Evolutionary conservation across 92 coral and sea anemone species (phyloP), one percentile per base, ranked within the genome.

Genomic region (Phenganax marumi): DNA sequence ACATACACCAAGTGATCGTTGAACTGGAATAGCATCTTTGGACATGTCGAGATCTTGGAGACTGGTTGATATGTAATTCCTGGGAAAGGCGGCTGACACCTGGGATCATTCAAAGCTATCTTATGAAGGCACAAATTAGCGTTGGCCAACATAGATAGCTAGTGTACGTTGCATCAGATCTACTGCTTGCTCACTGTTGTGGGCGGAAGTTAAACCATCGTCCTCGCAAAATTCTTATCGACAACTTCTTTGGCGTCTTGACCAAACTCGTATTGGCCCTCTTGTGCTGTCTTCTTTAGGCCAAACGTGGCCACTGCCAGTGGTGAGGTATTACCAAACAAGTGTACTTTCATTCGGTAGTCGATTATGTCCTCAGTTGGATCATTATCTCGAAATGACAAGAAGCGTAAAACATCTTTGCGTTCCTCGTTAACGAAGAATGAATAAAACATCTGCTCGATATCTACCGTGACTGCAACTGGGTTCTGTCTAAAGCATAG

Each of bases 121-220:
- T 90, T 84, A 50, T 90, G 93, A 3, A 90, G 87, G 19, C 91
- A 86, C 24, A 90, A 79, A 81, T 90, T 88, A 12, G 89, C 82
- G 21, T 89, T 85, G 47, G 87, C 85, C 50, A 88, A 79, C 89
- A n/a, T n/a, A n/a, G n/a, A 87, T 79, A 1, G 89, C 80, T 68
- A 87, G 89, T 10, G 93, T 72, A 16, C 80, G 86, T 11, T 14
- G 18, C 19, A 88, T 81, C 52, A 90, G 64, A 52, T 88, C 93
- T 43, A 85, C 81, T 48, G 93, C 91, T 4, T 66, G 54, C 47
- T 77, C 43, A n/a, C 84, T 62, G 23, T 76, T 75, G 14, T 88
- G 72, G n/a, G n/a, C n/a, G n/a, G n/a, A n/a, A n/a, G n/a, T n/a
- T n/a, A n/a, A n/a, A n/a, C n/a, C n/a, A n/a, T n/a, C n/a, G n/a